Base-by-base conservation (phyloP, 2,797 vertebrate species). In the Trichosurus vulpecula region DNA sequence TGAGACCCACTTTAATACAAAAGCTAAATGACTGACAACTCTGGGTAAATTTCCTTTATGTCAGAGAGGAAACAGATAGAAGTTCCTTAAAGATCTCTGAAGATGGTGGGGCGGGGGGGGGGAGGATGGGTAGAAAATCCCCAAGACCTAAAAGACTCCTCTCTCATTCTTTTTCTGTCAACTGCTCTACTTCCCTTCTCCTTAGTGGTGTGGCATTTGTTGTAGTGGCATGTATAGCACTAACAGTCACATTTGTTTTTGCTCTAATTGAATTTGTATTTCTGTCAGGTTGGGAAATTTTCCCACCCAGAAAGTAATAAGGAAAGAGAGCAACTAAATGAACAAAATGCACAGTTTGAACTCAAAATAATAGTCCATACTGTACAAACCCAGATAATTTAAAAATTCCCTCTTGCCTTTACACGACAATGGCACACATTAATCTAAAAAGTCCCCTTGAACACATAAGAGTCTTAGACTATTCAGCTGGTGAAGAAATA, bases 81-180 rank as follows among this genome's bases (percentile, higher is more conserved):
- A 92, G 74, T 30, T 52, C 95, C 25, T 91, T 5, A 52, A 91
- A 91, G 52, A 47, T 30, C 51, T 14, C 56, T 11, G 19, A 93
- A 4, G 35, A 19, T 1, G 0, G 35, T 4, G 9, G n/a, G n/a
- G 4, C 1, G 0, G 35, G 14, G 9, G 14, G 9, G 4, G 13
- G 16, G n/a, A n/a, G 19, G 35, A 16, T 14, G 61, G 35, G 9
- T 31, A 91, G 90, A 55, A 12, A 51, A 58, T 95, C 92, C 22
- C 35, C 8, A 47, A 41, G 51, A 5, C 29, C 41, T 74, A 52
- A 94, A 91, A 94, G 66, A 74, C 22, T 10, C 41, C 52, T 81
- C 35, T 90, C 31, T 93, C 35, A 27, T 6, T 95, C 22, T 54
- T 91, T 95, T 1, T 16, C 3, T 95, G 0, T 11, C 66, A 92